A percentile compares a stretch with the other conserved stretches of the same genome.
phyloP scores from a whole-genome alignment of 2,888 invertebrate genomes.

The Ferrisia virgata region DNA sequence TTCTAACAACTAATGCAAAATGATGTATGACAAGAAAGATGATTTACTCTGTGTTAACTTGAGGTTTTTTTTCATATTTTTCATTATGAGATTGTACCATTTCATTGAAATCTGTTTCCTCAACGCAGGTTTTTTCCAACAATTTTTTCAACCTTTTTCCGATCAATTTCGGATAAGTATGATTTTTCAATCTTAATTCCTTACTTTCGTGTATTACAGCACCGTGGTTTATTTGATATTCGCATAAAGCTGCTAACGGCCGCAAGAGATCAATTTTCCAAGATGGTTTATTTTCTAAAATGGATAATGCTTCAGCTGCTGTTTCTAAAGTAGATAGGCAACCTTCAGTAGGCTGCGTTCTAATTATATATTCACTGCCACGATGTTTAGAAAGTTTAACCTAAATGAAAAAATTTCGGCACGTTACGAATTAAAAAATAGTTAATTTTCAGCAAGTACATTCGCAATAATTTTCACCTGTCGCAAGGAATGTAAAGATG shows the following conservation, averaged over 20 bases:
- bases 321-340: slow-evolving; percentile 88
- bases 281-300: slow-evolving; percentile 68
- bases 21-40: neutral
- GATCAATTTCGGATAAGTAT: slow-evolving; percentile 74
- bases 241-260: slow-evolving; percentile 79
- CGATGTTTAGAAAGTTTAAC: slow-evolving; percentile 72
- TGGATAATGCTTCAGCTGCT: slow-evolving; percentile 73
- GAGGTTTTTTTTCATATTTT: neutral
- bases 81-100: slow-evolving; percentile 20
- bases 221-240: slow-evolving; percentile 84
- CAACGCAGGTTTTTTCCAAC: slow-evolving; percentile 33
- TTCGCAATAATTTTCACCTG: slow-evolving; percentile 61
- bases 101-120: slow-evolving; percentile 11
- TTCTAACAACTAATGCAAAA: neutral
- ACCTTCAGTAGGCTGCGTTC: slow-evolving; percentile 89
- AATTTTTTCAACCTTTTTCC: slow-evolving; percentile 64
- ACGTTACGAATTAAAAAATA: too few relatives aligned
- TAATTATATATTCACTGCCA: slow-evolving; percentile 83
- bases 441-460: too few relatives aligned
- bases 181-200: slow-evolving; percentile 78
- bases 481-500: slow-evolving; percentile 67
- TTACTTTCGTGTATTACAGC: slow-evolving; percentile 92
- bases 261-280: slow-evolving; percentile 67
- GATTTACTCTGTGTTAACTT: neutral
- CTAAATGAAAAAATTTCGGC: slow-evolving; percentile 50